Conservation (phyloP, 2,113 vertebrate genomes). For the Patagioenas fasciata region DNA sequence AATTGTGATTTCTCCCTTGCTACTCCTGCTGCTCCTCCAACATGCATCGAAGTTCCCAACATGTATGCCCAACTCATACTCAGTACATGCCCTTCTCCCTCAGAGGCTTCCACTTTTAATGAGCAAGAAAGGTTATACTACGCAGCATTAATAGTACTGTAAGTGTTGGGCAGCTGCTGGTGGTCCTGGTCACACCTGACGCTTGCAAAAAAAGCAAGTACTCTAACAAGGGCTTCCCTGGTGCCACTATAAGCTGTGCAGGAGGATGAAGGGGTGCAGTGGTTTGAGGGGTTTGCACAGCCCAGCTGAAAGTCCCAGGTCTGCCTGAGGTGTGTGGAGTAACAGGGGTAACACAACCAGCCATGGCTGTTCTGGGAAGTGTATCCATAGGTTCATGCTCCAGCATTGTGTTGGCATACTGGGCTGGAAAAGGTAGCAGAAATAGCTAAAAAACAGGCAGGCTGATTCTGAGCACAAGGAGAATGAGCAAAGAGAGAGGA, state of each 20-base stretch:
- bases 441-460: background rate
- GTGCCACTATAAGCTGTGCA: background rate
- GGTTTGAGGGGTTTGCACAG: background rate
- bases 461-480: background rate
- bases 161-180: background rate
- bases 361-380: background rate
- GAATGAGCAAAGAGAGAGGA: background rate
- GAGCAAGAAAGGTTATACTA: background rate
- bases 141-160: background rate
- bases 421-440: background rate
- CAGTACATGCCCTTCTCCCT: background rate
- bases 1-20: background rate
- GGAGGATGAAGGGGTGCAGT: background rate
- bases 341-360: background rate
- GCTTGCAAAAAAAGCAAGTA: background rate
- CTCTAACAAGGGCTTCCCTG: background rate
- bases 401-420: background rate
- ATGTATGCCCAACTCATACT: background rate
- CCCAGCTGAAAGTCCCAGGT: background rate
- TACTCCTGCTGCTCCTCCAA: background rate
- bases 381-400: background rate
- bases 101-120: background rate
- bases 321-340: background rate
- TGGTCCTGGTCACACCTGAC: background rate
- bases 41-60: background rate